Evolutionary conservation across 2,888 invertebrate species (phyloP).

Genomic region (Agrenia bidenticulata): DNA sequence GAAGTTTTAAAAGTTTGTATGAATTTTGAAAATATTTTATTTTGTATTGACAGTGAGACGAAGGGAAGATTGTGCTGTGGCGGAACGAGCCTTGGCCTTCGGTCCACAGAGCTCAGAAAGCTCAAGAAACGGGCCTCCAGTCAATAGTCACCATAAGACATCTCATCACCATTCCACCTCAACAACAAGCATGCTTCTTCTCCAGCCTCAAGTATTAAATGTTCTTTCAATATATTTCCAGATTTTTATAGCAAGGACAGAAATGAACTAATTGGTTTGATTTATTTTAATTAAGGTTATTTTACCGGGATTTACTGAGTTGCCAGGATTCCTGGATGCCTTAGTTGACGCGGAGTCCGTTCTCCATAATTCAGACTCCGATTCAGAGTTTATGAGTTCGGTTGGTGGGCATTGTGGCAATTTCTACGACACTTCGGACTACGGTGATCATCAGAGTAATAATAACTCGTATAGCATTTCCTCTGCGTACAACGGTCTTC

Average conservation of each 20-base stretch:
- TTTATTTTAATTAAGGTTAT: constrained; percentile 5
- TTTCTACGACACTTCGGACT: constrained; percentile 64
- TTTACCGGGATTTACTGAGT: constrained; percentile 53
- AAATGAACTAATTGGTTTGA: background rate
- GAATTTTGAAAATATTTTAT: constrained; percentile 4
- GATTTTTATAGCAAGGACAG: no score
- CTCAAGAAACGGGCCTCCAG: background rate
- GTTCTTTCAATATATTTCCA: constrained; percentile 52
- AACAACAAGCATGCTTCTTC: constrained; percentile 83
- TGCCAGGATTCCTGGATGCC: constrained; percentile 53
- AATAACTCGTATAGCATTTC: constrained; percentile 23
- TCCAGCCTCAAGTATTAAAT: constrained; percentile 85
- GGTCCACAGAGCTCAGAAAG: constrained; percentile 34
- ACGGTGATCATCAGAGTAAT: constrained; percentile 50
- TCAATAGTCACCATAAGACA: constrained; percentile 39
- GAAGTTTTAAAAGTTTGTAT: constrained; percentile 10
- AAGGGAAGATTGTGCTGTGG: constrained; percentile 49
- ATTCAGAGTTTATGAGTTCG: constrained; percentile 47
- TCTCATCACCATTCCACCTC: constrained; percentile 56
- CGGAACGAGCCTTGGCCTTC: constrained; percentile 41
- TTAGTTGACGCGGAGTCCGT: constrained; percentile 53
- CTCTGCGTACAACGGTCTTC: constrained; percentile 18
- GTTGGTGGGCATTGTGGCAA: constrained; percentile 63
- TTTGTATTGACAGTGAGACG: constrained; percentile 42
- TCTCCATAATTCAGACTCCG: constrained; percentile 50